phyloP scores from a whole-genome alignment of 2,113 vertebrate species.

The Rostratula benghalensis region DNA sequence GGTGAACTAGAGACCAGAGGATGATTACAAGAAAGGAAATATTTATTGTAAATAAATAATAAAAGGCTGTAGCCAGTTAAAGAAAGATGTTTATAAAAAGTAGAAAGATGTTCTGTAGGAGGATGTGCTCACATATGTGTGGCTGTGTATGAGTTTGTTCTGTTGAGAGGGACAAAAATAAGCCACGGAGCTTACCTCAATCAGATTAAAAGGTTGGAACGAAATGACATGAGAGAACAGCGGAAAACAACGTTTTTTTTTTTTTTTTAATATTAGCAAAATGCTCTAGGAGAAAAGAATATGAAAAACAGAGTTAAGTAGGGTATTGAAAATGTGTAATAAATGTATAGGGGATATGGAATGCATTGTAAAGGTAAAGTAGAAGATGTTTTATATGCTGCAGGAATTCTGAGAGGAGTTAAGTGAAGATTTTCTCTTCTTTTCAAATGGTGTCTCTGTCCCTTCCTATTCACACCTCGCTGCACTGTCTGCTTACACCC shows the following conservation, averaged over 20 bases:
- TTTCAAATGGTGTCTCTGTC: background rate
- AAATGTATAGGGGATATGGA: background rate
- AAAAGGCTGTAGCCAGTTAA: background rate
- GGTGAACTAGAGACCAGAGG: background rate
- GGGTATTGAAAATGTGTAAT: background rate
- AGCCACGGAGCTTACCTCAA: background rate
- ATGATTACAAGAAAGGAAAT: background rate
- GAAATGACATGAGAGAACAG: background rate
- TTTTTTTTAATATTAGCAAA: background rate
- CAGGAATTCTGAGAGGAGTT: background rate
- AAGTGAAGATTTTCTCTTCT: background rate
- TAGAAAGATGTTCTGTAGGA: background rate
- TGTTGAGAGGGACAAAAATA: background rate
- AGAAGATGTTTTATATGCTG: background rate
- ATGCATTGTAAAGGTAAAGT: background rate
- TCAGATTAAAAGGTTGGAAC: background rate
- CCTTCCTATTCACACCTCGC: background rate
- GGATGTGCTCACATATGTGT: background rate
- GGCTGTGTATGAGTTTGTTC: background rate
- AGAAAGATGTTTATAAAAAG: background rate
- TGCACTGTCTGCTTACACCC: conserved; percentile 27
- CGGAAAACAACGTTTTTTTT: background rate
- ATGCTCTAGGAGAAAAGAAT: background rate
- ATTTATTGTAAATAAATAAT: background rate
- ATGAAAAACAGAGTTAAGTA: background rate